Base-by-base conservation (phyloP, 2,888 invertebrate species). In the Cylindroiulus punctatus region DNA sequence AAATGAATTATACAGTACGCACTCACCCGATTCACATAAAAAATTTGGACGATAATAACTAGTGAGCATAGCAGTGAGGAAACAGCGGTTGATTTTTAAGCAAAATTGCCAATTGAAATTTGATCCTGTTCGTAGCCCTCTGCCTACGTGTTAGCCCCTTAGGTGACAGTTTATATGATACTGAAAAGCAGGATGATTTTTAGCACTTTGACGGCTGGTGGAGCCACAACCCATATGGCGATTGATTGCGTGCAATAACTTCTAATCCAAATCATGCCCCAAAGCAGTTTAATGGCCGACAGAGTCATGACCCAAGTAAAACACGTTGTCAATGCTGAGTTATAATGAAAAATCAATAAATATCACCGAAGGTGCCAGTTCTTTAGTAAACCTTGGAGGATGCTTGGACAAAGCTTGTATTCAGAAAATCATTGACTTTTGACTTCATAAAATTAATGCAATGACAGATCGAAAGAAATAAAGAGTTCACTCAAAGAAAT, bases 171-270 rank as follows among this genome's bases (percentile, higher is more conserved):
- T 65, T 26, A 65, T 65, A 26, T 22, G 65, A 65, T 65, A 47
- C 8, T 22, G 22, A 65, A 65, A 17, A 26, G 65, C 65, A 65
- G 65, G 65, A 65, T 22, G 65, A 65, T 65, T 65, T 65, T 65
- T 65, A 26, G 65, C 26, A 12, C 65, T 22, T 65, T 65, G 65
- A 65, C 65, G 65, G 65, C 22, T 65, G 65, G 65, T 26, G 65
- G 22, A 65, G 65, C 65, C 65, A 65, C 65, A 65, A 65, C 65
- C 65, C 65, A 65, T 65, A 65, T 65, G 65, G 65, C 65, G 65
- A 65, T 65, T 65, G 65, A 65, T 65, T 65, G 65, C 65, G 65
- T 65, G 65, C 65, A 65, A 65, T 65, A 65, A 65, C 65, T 65
- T 65, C 22, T 57, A 65, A 65, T 65, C 65, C 65, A 65, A 65